Conservation (phyloP, 2,113 vertebrate species). For the Vireo altiloquus region DNA sequence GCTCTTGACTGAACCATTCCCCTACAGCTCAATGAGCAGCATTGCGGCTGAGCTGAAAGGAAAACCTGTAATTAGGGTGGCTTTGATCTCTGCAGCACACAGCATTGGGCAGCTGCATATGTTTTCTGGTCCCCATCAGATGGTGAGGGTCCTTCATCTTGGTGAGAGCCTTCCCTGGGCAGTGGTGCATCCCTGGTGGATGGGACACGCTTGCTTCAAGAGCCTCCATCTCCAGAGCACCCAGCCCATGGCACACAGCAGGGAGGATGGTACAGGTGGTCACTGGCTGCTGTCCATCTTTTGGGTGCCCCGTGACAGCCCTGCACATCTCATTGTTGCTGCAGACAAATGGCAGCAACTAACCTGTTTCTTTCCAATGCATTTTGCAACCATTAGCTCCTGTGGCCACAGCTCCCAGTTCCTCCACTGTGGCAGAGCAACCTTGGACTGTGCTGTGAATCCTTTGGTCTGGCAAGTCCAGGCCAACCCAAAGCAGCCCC, state of each 20-base stretch:
- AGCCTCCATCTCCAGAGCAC: background rate
- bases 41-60: background rate
- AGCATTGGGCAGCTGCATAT: rapidly evolving
- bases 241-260: background rate
- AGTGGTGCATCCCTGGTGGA: background rate
- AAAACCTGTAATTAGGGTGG: background rate
- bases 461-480: background rate
- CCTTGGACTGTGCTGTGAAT: background rate
- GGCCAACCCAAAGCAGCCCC: background rate
- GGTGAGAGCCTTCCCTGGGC: background rate
- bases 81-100: background rate
- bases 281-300: background rate
- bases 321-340: background rate
- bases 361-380: background rate
- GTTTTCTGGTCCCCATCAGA: background rate
- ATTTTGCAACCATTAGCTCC: background rate
- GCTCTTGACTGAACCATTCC: slow-evolving; percentile 33
- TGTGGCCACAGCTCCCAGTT: background rate
- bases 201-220: rapidly evolving
- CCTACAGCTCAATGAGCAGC: slow-evolving; percentile 27
- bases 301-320: rapidly evolving
- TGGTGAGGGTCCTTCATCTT: background rate
- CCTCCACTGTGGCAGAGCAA: background rate
- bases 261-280: background rate
- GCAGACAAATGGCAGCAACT: background rate